Conservation (phyloP, 2,888 invertebrate species). For the Drosophila nigricruria region DNA sequence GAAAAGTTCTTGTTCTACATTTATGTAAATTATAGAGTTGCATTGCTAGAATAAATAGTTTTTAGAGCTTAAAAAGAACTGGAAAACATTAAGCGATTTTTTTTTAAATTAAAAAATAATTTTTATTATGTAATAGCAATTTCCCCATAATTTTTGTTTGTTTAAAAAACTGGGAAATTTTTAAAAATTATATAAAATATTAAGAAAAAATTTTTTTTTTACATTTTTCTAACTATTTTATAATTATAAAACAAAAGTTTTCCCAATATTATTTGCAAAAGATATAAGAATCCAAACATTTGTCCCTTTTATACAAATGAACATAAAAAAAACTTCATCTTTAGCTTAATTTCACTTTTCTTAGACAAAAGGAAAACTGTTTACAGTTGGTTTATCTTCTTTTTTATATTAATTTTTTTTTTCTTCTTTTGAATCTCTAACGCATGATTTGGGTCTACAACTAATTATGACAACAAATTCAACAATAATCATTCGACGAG, state of each 20-base stretch:
- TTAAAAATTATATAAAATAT: too few relatives aligned
- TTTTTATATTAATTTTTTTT: background rate
- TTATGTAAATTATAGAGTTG: constrained; percentile 21
- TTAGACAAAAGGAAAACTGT: constrained; percentile 69
- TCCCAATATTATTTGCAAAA: background rate
- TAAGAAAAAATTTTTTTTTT: too few relatives aligned
- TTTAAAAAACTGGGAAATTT: background rate
- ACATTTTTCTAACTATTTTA: too few relatives aligned
- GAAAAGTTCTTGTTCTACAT: constrained; percentile 66
- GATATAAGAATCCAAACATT: background rate
- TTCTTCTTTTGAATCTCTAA: constrained; percentile 35
- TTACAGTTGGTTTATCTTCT: constrained; percentile 31
- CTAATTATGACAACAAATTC: constrained; percentile 60
- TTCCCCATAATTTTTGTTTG: background rate
- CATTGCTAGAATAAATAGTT: constrained; percentile 2
- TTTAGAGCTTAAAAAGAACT: background rate
- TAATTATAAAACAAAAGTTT: background rate
- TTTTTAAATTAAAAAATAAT: too few relatives aligned
- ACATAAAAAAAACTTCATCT: constrained; percentile 36
- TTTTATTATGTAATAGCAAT: too few relatives aligned
- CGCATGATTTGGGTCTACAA: constrained; percentile 62
- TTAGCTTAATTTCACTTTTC: constrained; percentile 71
- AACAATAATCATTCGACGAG: constrained; percentile 26
- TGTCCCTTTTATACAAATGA: constrained; percentile 54
- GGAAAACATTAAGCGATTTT: background rate